These are phyloP conservation scores for Drosophila pegasa DNA, from an alignment of 2,888 invertebrate genomes.

Conservation along the genomic window DNA sequence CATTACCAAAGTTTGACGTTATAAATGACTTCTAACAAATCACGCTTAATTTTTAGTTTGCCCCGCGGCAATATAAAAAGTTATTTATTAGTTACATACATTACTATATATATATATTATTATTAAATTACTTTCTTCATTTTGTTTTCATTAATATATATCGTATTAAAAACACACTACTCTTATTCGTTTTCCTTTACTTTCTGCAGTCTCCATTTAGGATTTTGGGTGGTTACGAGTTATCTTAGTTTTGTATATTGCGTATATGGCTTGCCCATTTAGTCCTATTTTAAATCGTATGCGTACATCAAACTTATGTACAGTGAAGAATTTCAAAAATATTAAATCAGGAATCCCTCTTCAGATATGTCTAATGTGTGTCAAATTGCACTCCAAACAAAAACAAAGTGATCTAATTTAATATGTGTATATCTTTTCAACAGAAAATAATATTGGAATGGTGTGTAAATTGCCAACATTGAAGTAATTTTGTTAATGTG, in stretches of 20 bases:
- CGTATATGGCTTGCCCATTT: slow-evolving; percentile 62
- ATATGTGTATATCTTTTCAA: slow-evolving; percentile 5
- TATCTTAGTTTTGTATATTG: slow-evolving; percentile 75
- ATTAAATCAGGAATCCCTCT: slow-evolving; percentile 25
- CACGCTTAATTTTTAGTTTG: slow-evolving; percentile 68
- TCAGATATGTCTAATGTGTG: slow-evolving; percentile 53
- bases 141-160: slow-evolving; percentile 50
- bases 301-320: slow-evolving; percentile 36
- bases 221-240: slow-evolving; percentile 80
- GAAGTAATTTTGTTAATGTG: neutral
- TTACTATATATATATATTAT: slow-evolving; percentile 39
- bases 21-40: slow-evolving; percentile 76
- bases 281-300: slow-evolving; percentile 46
- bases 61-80: slow-evolving; percentile 69
- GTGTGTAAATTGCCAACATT: slow-evolving; percentile 13
- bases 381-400: slow-evolving; percentile 44
- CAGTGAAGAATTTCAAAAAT: slow-evolving; percentile 32
- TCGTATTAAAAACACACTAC: slow-evolving; percentile 69
- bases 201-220: slow-evolving; percentile 75
- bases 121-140: neutral
- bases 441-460: slow-evolving; percentile 24
- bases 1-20: slow-evolving; percentile 70
- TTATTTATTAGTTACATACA: slow-evolving; percentile 67
- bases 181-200: slow-evolving; percentile 64
- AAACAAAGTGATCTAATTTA: slow-evolving; percentile 8